Base-by-base conservation (phyloP, 2,113 vertebrate genomes). In the Hippolais icterina region DNA sequence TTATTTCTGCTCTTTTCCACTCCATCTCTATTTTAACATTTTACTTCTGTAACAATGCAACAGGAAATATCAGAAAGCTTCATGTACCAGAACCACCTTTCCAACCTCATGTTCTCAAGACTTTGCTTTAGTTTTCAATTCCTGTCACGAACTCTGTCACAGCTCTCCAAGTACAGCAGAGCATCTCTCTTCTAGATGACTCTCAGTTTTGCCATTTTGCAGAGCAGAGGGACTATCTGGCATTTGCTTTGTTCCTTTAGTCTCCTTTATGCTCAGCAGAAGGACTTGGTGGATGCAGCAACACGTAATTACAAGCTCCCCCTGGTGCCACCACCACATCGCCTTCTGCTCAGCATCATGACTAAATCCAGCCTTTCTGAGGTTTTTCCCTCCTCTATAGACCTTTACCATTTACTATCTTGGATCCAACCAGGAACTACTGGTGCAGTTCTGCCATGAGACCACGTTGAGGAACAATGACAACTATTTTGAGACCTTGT, bases 371-470 rank as follows among this genome's bases (percentile, higher is more conserved):
- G 60, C 16, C 33, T 74, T 83, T 21, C 19, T 37, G n/a, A 63
- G 29, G 13, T 23, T 78, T 46, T 50, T 44, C 12, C 3, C 8
- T 65, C 37, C 20, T 33, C 25, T n/a, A 16, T 0, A 2, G 1
- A 93, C 10, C 7, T 65, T 39, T 15, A 42, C 7, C 15, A 46
- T 19, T 24, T 12, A 18, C 1, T 0, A 5, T 11, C 23, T 28
- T 3, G 3, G 37, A 83, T 15, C 4, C 5, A 5, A 0, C 5
- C 4, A 8, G 23, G 10, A 75, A 9, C 11, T 4, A 3, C 8
- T 47, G 22, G 27, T 35, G 35, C 41, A 79, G 46, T 15, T 65
- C 11, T 3, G 2, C 33, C 8, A 3, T 12, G 6, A 23, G 23
- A 35, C 19, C 54, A 28, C 1, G 2, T 1, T 42, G 18, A 24